Base-by-base conservation (phyloP, 2,113 vertebrate genomes). In the Geococcyx californianus region DNA sequence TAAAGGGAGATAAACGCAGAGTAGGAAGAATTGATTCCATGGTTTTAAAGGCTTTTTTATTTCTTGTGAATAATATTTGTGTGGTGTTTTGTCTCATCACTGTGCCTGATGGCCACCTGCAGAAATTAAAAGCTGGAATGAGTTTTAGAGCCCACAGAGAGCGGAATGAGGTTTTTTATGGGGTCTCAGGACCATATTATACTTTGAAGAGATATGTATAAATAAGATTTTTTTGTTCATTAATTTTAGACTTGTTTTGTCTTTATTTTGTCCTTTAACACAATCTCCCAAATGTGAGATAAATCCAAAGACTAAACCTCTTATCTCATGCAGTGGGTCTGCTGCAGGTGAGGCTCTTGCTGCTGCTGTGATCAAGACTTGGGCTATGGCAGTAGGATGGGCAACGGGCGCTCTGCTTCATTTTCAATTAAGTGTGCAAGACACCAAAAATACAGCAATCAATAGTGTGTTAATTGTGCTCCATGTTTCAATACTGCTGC, bases 401-500 rank as follows among this genome's bases (percentile, higher is more conserved):
- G 34, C 21, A 23, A 38, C 58, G 33, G 26, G 26, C 0, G 2
- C 33, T 42, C 34, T 25, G 7, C 58, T 72, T 47, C 7, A 12
- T 25, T 51, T 58, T 19, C 28, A 29, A 7, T 44, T 33, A 28
- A 70, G 26, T 54, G 38, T 56, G 42, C 44, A 34, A 59, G 38
- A 38, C 2, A 1, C 29, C 26, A 66, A 24, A 52, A 81, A 23
- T 24, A 56, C 11, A 40, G 24, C 34, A 56, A 56, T n/a, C 13
- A 44, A 42, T 44, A 40, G 64, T 33, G 8, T 14, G 11, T 18
- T 63, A 21, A 40, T 69, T 54, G 64, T 47, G 34, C 25, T 47
- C 17, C 21, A 7, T 3, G 0, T 34, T 64, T 51, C 0, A 1
- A 6, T 45, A 11, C 38, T 29, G 26, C 49, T 76, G 58, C 56